These are phyloP conservation scores for Lypha dubia DNA, from an alignment of 2,888 invertebrate species.

Conservation along the genomic window DNA sequence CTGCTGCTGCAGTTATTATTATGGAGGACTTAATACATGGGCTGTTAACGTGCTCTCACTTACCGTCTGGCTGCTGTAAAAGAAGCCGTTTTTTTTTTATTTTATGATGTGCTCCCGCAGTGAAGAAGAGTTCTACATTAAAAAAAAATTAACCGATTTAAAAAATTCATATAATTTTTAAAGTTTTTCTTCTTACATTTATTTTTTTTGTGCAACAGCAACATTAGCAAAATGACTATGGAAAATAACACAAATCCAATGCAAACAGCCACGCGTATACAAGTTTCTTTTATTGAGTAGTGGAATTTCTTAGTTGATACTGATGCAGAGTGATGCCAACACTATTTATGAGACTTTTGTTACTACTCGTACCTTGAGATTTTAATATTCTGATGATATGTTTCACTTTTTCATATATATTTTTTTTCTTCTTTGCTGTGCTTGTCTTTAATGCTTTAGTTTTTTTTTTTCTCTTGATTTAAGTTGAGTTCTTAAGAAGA, in stretches of 20 bases:
- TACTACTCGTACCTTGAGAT: slow-evolving; percentile 47
- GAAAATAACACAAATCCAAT: slow-evolving; percentile 40
- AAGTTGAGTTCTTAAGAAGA: slow-evolving; percentile 74
- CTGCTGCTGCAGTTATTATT: slow-evolving; percentile 39
- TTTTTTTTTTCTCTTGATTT: slow-evolving; percentile 49
- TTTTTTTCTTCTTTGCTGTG: no score
- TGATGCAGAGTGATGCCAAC: slow-evolving; percentile 72
- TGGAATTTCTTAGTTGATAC: slow-evolving; percentile 67
- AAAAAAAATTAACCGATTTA: slow-evolving; percentile 58
- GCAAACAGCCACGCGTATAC: slow-evolving; percentile 53
- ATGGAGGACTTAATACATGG: slow-evolving; percentile 64
- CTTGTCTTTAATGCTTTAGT: slow-evolving; percentile 27
- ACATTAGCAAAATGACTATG: slow-evolving; percentile 59
- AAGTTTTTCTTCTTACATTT: no score
- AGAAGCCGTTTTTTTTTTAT: slow-evolving; percentile 71
- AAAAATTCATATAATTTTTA: slow-evolving; percentile 50
- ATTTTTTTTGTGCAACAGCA: slow-evolving; percentile 25
- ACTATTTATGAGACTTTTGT: slow-evolving; percentile 54
- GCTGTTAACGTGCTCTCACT: slow-evolving; percentile 72
- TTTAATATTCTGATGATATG: slow-evolving; percentile 69
- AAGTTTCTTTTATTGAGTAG: neutral
- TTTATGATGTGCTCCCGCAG: slow-evolving; percentile 73
- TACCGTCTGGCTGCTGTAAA: slow-evolving; percentile 71
- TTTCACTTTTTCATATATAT: slow-evolving; percentile 42
- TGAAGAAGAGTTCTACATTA: slow-evolving; percentile 67